phyloP scores from a whole-genome alignment of 2,888 invertebrate species.

The Microplitis deprimator region DNA sequence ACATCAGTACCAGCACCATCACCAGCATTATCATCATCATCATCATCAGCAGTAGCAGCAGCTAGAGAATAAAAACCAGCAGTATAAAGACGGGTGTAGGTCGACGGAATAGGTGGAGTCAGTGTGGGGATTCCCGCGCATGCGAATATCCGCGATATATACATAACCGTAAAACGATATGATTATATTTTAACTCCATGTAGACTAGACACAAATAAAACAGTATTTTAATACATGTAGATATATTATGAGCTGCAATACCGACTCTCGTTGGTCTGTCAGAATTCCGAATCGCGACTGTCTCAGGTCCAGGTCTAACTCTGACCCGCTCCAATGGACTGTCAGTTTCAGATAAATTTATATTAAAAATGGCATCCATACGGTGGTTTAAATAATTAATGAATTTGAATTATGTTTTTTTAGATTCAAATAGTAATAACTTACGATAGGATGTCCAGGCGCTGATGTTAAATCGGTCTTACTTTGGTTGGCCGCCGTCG shows the following conservation, averaged over 20 bases:
- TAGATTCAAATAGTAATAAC: background rate
- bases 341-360: no score
- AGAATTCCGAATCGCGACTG: no score
- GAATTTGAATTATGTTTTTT: no score
- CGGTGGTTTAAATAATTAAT: no score
- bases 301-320: no score
- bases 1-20: background rate
- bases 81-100: conserved; percentile 36
- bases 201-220: background rate
- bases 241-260: no score
- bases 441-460: conserved; percentile 18
- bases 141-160: conserved; percentile 39
- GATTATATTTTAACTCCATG: background rate
- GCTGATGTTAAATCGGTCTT: conserved; percentile 15
- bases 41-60: background rate
- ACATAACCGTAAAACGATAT: background rate
- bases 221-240: no score
- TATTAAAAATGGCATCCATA: no score
- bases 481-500: conserved; percentile 34
- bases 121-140: conserved; percentile 49
- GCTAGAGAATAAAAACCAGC: conserved; percentile 16
- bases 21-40: background rate
- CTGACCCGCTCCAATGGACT: no score
- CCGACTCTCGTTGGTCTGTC: no score
- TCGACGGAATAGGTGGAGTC: conserved; percentile 38